Evolutionary conservation across 2,797 vertebrate genomes (phyloP).

Genomic region (Sarcophilus harrisii): DNA sequence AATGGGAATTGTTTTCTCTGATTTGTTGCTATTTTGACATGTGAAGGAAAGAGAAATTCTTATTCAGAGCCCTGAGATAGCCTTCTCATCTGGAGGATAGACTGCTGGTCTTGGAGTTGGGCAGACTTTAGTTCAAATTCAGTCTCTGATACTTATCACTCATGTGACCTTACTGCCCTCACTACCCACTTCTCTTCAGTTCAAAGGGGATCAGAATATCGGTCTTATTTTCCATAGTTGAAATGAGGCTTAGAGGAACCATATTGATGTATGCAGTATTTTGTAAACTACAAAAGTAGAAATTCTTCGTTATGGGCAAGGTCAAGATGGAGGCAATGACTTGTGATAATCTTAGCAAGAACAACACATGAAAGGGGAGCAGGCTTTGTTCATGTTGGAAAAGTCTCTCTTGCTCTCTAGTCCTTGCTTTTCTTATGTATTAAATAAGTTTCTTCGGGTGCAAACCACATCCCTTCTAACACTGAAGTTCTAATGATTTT

Average conservation of each 20-base stretch:
- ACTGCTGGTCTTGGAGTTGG: not conserved
- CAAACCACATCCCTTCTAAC: not conserved
- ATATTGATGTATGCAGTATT: not conserved
- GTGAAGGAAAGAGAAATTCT: not conserved
- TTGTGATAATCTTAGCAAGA: not conserved
- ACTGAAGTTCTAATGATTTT: not conserved
- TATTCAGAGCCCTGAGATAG: not conserved
- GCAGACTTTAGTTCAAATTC: not conserved
- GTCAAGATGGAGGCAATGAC: not conserved
- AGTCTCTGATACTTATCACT: not conserved
- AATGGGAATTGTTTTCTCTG: not conserved
- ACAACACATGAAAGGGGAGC: not conserved
- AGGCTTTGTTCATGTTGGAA: not conserved
- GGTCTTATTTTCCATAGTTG: not conserved
- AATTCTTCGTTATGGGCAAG: not conserved
- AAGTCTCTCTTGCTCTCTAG: not conserved
- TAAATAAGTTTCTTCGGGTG: not conserved
- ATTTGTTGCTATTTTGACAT: not conserved
- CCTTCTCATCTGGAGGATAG: not conserved
- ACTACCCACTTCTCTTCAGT: not conserved
- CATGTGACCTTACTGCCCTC: not conserved
- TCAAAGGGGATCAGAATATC: not conserved
- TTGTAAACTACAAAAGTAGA: not conserved
- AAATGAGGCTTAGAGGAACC: not conserved
- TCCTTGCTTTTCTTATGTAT: not conserved